Evolutionary conservation across 2,888 invertebrate genomes (phyloP).

Genomic region (Dryobota labecula): DNA sequence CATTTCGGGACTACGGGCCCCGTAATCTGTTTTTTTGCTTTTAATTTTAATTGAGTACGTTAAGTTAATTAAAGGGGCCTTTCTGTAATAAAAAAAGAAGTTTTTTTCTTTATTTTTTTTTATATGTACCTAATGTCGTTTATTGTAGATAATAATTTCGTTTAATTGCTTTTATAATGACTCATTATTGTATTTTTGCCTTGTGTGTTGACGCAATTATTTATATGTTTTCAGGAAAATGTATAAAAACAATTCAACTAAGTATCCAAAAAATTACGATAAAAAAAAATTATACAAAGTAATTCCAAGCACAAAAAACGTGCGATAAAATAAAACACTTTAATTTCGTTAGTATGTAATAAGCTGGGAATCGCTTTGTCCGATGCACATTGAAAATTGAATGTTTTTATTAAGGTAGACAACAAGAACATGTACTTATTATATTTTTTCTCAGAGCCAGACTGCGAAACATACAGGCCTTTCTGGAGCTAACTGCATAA

Average conservation of each 20-base stretch:
- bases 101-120: constrained; percentile 10
- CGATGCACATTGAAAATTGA: too few relatives aligned
- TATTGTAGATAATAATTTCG: neutral
- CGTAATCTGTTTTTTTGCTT: constrained; percentile 28
- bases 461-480: neutral
- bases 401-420: too few relatives aligned
- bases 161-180: constrained; percentile 16
- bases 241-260: neutral
- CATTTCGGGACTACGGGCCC: constrained; percentile 15
- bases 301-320: neutral
- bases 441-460: neutral
- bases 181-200: neutral
- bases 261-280: too few relatives aligned
- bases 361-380: neutral
- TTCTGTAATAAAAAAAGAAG: constrained; percentile 8
- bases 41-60: constrained; percentile 41
- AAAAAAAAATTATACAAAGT: neutral
- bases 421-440: neutral
- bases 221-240: neutral
- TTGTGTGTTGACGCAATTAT: neutral
- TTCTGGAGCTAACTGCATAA: too few relatives aligned
- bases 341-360: neutral
- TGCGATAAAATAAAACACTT: neutral
- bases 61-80: constrained; percentile 13
- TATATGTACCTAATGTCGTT: neutral